phyloP scores from a whole-genome alignment of 1,140 invertebrate species.

The Lasioglossum baleicum region DNA sequence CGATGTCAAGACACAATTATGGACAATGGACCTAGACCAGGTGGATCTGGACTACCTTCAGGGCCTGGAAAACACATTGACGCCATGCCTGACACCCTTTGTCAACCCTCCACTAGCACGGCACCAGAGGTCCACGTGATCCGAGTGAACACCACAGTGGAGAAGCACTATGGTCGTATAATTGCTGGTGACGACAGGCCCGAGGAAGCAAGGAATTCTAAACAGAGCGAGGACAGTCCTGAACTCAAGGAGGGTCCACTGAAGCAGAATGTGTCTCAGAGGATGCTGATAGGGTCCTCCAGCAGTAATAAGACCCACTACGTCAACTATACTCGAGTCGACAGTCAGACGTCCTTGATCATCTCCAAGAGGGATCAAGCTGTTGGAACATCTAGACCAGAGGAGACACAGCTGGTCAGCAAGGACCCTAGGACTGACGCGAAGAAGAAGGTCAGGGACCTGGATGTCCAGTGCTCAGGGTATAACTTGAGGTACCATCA shows the following conservation, averaged over 20 bases:
- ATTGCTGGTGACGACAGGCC: neutral
- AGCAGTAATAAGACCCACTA: neutral
- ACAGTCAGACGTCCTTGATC: constrained; percentile 6
- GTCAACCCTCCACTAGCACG: neutral
- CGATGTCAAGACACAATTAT: too few species aligned
- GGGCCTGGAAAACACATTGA: too few species aligned
- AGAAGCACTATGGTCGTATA: constrained; percentile 13
- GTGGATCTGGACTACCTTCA: too few species aligned
- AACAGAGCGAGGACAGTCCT: neutral
- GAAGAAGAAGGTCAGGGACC: neutral
- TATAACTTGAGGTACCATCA: neutral
- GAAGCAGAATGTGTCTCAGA: neutral
- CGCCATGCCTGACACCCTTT: neutral
- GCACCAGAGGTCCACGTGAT: constrained; percentile 11
- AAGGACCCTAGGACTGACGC: too few species aligned
- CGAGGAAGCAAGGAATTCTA: neutral
- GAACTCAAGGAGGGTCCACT: neutral
- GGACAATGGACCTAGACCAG: too few species aligned
- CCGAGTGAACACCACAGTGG: constrained; percentile 27
- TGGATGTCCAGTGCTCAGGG: constrained; percentile 8
- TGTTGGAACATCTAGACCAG: neutral
- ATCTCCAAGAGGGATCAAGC: neutral
- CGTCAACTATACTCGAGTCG: neutral
- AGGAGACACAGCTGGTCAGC: neutral
- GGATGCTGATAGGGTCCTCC: neutral